These are phyloP conservation scores for Tragopan temminckii DNA, from an alignment of 2,797 vertebrate species.

Conservation along the genomic window DNA sequence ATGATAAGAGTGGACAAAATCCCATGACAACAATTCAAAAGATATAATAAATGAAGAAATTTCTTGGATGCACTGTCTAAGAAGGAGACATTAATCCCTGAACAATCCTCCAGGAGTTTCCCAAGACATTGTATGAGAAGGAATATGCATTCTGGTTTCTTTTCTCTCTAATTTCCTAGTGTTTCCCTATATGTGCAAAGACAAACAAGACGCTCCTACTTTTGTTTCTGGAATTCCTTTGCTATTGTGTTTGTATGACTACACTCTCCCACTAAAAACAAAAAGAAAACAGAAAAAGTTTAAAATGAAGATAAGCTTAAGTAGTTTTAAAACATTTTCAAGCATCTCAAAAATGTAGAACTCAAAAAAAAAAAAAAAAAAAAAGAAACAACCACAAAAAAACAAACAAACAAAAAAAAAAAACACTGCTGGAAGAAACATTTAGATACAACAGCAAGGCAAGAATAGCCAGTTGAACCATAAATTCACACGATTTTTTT, in stretches of 20 bases:
- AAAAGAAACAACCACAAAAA: too few species aligned
- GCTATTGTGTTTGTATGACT: neutral
- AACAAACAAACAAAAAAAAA: too few species aligned
- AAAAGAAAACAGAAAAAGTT: neutral
- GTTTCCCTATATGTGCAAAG: neutral
- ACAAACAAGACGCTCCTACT: neutral
- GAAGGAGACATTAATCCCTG: neutral
- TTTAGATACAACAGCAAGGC: neutral
- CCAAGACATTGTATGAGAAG: neutral
- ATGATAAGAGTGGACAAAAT: neutral
- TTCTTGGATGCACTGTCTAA: neutral
- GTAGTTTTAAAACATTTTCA: neutral
- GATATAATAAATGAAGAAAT: neutral
- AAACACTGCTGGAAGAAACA: neutral
- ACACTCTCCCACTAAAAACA: neutral
- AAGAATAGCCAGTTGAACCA: slow-evolving; percentile 2
- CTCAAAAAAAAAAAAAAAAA: neutral
- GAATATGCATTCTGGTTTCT: neutral
- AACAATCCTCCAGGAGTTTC: slow-evolving; percentile 8
- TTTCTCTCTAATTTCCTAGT: neutral
- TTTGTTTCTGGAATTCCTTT: neutral
- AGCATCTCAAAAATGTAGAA: neutral
- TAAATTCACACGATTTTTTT: neutral
- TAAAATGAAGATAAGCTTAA: neutral
- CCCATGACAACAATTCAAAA: neutral